Base-by-base conservation (phyloP, 2,113 vertebrate genomes). In the Dicerorhinus sumatrensis region DNA sequence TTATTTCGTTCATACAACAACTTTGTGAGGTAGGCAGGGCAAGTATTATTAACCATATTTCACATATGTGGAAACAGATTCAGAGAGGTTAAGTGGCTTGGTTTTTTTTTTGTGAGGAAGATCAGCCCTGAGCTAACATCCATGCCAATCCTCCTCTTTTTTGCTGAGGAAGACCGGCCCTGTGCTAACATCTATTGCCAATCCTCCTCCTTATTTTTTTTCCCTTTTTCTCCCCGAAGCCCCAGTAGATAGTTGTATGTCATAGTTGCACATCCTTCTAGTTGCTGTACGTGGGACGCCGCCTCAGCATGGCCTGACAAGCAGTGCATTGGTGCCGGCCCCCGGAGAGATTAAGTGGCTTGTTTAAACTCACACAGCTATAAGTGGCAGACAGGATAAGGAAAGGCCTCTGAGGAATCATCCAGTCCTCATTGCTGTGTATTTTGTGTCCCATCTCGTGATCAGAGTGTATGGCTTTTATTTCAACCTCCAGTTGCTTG, bases 331-430 rank as follows among this genome's bases (percentile, higher is more conserved):
- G 42, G 42, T 42, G 42, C 42, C 5, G 5, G 42, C 42, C 42
- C 42, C 42, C 39, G 69, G 39, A 84, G 91, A 62, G 33, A 70
- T 51, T 83, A 70, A 70, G 42, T 63, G 56, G 25, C 27, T 72
- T 86, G 54, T 95, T 91, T 70, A 42, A 91, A 91, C 65, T 87
- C 75, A 87, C 67, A 81, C 36, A 46, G 60, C 20, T 69, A 8
- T 89, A 89, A 70, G 60, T n/a, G 54, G 29, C 54, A 56, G 63
- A 62, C 29, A 79, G 70, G 12, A 27, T 77, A 85, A 89, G 48
- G 69, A 81, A 73, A 3, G 27, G 60, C 46, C 48, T 75, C 87
- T 69, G 17, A 48, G 69, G 25, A 54, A 56, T 29, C 60, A 56
- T n/a, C 36, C 31, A n/a, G 31, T 67, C 58, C 29, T 85, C 70